Conservation (phyloP, 2,113 vertebrate genomes). For the Gavialis gangeticus region DNA sequence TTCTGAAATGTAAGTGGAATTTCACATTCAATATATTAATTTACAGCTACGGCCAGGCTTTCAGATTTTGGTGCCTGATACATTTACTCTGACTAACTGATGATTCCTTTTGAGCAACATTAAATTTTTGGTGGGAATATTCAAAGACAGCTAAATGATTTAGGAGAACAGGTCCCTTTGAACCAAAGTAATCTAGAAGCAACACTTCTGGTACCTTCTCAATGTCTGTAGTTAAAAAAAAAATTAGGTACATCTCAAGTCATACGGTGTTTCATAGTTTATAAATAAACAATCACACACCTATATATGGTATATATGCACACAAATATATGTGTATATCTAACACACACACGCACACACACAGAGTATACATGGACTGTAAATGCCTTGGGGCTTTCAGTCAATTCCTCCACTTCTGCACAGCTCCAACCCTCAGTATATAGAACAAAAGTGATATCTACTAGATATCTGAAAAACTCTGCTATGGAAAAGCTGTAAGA, state of each 20-base stretch:
- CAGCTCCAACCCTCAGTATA: background rate
- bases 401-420: fast-evolving
- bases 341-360: too few species aligned
- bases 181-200: too few species aligned
- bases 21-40: background rate
- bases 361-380: background rate
- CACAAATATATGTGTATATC: background rate
- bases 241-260: background rate
- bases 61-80: background rate
- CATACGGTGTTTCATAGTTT: background rate
- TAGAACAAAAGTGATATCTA: background rate
- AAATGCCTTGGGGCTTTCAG: background rate
- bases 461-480: background rate
- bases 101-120: background rate
- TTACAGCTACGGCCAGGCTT: background rate
- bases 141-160: background rate
- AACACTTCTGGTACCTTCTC: background rate
- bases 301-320: background rate
- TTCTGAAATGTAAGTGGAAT: background rate
- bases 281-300: background rate
- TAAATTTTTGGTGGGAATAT: background rate
- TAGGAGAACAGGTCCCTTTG: background rate
- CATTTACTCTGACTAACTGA: background rate
- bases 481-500: background rate
- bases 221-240: background rate